Evolutionary conservation across 2,113 vertebrate species (phyloP).

Genomic region (Arizona elegans): DNA sequence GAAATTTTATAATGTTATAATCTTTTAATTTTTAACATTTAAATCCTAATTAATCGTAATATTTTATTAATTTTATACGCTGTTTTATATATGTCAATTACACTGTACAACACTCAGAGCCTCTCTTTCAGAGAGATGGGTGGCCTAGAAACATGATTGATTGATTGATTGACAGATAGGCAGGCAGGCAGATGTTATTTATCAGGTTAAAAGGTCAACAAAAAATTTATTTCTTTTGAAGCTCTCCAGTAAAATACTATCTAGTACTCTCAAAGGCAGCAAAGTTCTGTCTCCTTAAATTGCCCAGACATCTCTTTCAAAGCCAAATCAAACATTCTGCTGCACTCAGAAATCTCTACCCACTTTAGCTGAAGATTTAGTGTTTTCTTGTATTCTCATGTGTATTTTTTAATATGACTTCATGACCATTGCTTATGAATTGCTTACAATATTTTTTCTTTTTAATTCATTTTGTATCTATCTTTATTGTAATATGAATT

Average conservation of each 20-base stretch:
- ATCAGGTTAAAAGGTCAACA: neutral
- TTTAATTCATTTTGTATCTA: neutral
- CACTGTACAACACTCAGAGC: neutral
- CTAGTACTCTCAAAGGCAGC: neutral
- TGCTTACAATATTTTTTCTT: neutral
- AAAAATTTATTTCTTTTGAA: neutral
- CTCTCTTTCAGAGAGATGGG: neutral
- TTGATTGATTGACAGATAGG: too few relatives aligned
- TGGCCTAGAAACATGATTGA: neutral
- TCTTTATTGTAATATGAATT: neutral
- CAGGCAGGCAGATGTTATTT: too few relatives aligned
- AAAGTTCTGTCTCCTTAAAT: neutral
- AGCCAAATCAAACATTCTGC: neutral
- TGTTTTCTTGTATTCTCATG: neutral
- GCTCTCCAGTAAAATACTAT: neutral
- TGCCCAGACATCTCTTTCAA: neutral
- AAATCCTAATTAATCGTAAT: too few relatives aligned
- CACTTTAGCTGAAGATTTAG: neutral
- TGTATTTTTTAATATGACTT: neutral
- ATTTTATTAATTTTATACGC: too few relatives aligned
- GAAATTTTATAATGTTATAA: too few relatives aligned
- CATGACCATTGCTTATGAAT: neutral
- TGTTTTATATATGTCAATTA: neutral
- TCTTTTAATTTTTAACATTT: too few relatives aligned
- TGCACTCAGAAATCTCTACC: neutral